These are phyloP conservation scores for Eulithis testata DNA, from an alignment of 2,888 invertebrate species.

Conservation along the genomic window DNA sequence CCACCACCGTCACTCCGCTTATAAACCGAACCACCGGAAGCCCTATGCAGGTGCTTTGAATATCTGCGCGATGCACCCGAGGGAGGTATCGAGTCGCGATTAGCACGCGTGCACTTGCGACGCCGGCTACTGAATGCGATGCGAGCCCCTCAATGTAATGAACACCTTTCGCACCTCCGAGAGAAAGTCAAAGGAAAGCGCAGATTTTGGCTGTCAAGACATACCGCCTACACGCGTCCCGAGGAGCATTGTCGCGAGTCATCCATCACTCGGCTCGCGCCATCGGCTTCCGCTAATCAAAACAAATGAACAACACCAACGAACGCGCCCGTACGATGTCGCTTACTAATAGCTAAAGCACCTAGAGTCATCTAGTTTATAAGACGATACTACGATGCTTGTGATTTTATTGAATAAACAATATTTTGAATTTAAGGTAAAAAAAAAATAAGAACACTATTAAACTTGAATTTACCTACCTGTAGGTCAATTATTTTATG, in stretches of 20 bases:
- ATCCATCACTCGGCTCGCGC: conserved; percentile 70
- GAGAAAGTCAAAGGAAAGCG: conserved; percentile 84
- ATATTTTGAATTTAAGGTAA: too few species aligned
- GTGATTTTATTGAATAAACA: too few species aligned
- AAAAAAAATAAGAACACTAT: too few species aligned
- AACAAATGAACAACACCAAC: conserved; percentile 65
- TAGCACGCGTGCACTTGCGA: conserved; percentile 80
- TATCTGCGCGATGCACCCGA: conserved; percentile 72
- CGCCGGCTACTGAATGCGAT: conserved; percentile 80
- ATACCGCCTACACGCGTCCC: conserved; percentile 80
- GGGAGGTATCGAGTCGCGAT: conserved; percentile 57
- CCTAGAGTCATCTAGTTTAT: too few species aligned
- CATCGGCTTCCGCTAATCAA: conserved; percentile 59
- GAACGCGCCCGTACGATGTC: conserved; percentile 27
- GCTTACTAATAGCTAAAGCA: background rate
- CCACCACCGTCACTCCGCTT: conserved; percentile 58
- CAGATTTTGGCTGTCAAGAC: conserved; percentile 80
- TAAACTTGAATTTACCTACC: too few species aligned
- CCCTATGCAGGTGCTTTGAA: conserved; percentile 81
- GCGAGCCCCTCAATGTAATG: conserved; percentile 77
- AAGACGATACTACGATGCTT: too few species aligned
- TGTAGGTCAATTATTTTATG: too few species aligned
- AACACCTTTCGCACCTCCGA: conserved; percentile 83
- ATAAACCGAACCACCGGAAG: conserved; percentile 65
- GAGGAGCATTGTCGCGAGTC: conserved; percentile 78